Evolutionary conservation across 2,888 invertebrate species (phyloP), one percentile per base, ranked within the genome.

Genomic region (Tachystola acroxantha): DNA sequence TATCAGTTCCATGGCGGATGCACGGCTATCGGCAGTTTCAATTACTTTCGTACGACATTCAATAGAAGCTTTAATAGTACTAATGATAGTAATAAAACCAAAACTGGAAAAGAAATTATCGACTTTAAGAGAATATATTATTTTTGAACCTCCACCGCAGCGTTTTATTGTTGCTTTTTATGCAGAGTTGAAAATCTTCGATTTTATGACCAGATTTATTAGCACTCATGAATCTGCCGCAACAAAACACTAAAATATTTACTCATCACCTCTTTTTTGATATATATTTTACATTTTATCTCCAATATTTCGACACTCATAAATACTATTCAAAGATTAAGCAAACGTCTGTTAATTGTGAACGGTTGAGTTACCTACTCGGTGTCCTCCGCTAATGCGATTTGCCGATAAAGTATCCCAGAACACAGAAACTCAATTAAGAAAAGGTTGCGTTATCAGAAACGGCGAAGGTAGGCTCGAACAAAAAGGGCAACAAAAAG

Each of bases 381-480:
- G 53, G 58, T 59, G 61, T 58, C 60, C 50, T 53, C 50, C 58
- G 52, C 65, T 73, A 79, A 79, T 78, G 72, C 69, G 74, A 70
- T 79, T 71, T 53, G 57, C 56, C 57, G 81, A 84, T 84, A 82
- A 84, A 66, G 53, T 59, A 60, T 59, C 61, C 45, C 46, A 55
- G 57, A 74, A 86, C 84, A 86, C 69, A 64, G 79, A 76, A 81
- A 78, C 59, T 78, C 82, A 82, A 84, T 85, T 85, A 85, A 73
- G 72, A 57, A 72, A 73, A 73, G 77, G 73, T 69, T 51, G 65
- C 57, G 68, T 81, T 84, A 85, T 82, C 81, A 74, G 66, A 57
- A 68, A 66, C 66, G 61, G 62, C 61, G 60, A 64, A 61, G 65
- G 63, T 60, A 58, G 45, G 48, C 37, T 43, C 40, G 50, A 48